phyloP scores from a whole-genome alignment of 2,113 vertebrate genomes.

The Microtus pennsylvanicus region DNA sequence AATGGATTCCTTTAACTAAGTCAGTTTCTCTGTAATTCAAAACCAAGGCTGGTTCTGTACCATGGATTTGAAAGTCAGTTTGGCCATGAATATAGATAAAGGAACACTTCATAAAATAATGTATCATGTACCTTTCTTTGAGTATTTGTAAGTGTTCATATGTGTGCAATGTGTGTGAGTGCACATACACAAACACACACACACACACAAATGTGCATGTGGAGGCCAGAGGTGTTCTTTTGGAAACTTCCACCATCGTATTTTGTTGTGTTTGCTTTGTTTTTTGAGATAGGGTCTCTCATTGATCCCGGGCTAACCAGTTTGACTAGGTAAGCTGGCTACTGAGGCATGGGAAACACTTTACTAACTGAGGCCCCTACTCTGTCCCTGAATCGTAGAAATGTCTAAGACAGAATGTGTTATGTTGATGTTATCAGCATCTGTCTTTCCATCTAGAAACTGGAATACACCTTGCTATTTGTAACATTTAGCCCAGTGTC shows the following conservation, averaged over 20 bases:
- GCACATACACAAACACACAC: not conserved
- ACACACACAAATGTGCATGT: not conserved
- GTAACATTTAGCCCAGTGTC: not conserved
- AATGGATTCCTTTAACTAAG: not conserved
- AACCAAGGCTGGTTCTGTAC: not conserved
- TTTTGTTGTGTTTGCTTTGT: not conserved
- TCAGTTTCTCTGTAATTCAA: not conserved
- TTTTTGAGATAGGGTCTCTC: not conserved
- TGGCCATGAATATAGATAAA: not conserved
- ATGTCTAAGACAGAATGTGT: not conserved
- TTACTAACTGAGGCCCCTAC: not conserved
- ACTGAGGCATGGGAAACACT: too few relatives aligned
- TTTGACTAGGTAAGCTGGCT: not conserved
- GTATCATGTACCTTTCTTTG: not conserved
- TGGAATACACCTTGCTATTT: not conserved
- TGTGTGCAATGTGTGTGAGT: not conserved
- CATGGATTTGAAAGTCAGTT: conserved; percentile 7
- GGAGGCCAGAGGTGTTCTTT: not conserved
- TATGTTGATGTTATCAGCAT: not conserved
- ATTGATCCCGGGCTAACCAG: not conserved
- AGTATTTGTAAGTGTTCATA: not conserved
- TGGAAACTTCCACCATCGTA: not conserved
- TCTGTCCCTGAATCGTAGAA: not conserved
- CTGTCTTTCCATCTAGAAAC: not conserved
- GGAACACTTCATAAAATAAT: not conserved